phyloP scores from a whole-genome alignment of 2,113 vertebrate genomes.

The Octodon degus region DNA sequence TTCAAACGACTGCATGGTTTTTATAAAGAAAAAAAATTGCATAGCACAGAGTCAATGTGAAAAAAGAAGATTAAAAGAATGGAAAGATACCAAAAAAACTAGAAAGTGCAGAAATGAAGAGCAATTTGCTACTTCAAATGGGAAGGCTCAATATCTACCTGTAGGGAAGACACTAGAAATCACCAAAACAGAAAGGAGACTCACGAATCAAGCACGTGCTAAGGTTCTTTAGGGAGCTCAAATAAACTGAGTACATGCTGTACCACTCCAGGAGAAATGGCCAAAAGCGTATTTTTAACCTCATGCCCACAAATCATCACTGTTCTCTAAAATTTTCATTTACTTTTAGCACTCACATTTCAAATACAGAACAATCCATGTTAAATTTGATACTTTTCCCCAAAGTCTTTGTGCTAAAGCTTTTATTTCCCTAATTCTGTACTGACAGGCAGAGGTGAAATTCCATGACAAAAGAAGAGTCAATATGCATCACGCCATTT shows the following conservation, averaged over 20 bases:
- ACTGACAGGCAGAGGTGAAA: neutral
- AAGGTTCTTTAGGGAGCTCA: neutral
- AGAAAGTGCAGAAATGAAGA: neutral
- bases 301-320: neutral
- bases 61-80: neutral
- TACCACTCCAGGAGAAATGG: neutral
- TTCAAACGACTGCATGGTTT: slow-evolving; percentile 19
- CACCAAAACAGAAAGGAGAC: neutral
- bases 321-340: neutral
- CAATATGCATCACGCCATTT: neutral
- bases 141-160: neutral
- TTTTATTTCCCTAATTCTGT: neutral
- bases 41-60: neutral
- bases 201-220: neutral
- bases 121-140: neutral
- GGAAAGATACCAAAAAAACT: neutral
- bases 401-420: neutral
- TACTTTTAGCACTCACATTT: neutral
- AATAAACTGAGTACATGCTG: neutral
- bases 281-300: neutral
- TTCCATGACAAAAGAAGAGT: neutral
- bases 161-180: neutral
- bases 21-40: neutral
- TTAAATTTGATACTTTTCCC: slow-evolving; percentile 16
- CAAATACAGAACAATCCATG: neutral